Conservation (phyloP, 2,797 vertebrate genomes). For the Pyrrhura leucotis region DNA sequence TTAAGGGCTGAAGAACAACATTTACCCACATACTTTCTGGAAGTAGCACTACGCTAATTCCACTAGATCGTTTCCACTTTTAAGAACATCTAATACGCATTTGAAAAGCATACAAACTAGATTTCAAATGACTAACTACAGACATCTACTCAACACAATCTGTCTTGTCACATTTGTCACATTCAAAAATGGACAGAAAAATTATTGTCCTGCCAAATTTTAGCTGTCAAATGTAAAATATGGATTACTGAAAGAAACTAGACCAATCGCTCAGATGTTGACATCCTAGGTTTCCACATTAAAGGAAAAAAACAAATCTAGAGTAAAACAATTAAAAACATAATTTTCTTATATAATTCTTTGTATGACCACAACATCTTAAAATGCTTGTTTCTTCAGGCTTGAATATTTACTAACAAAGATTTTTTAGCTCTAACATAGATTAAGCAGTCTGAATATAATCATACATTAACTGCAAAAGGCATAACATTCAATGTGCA, state of each 20-base stretch:
- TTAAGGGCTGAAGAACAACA: background rate
- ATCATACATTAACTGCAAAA: background rate
- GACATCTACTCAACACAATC: background rate
- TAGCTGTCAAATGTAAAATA: background rate
- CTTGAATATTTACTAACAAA: background rate
- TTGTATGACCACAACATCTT: slow-evolving; percentile 16
- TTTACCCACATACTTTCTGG: background rate
- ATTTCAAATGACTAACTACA: background rate
- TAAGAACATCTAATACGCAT: background rate
- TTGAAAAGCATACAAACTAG: background rate
- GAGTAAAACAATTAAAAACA: background rate
- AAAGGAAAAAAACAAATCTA: background rate
- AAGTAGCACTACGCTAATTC: background rate
- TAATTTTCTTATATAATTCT: background rate
- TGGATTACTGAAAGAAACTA: background rate
- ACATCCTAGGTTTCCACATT: background rate
- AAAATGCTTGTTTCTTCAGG: background rate
- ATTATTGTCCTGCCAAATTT: background rate
- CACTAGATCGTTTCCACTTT: background rate
- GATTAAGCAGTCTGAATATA: slow-evolving; percentile 39
- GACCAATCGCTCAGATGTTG: background rate
- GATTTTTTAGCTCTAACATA: background rate
- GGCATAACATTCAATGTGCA: background rate
- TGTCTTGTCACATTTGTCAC: background rate
- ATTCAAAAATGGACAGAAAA: background rate